Evolutionary conservation across 2,113 vertebrate genomes (phyloP), one percentile per base, ranked within the genome.

Genomic region (Desmodus rotundus): DNA sequence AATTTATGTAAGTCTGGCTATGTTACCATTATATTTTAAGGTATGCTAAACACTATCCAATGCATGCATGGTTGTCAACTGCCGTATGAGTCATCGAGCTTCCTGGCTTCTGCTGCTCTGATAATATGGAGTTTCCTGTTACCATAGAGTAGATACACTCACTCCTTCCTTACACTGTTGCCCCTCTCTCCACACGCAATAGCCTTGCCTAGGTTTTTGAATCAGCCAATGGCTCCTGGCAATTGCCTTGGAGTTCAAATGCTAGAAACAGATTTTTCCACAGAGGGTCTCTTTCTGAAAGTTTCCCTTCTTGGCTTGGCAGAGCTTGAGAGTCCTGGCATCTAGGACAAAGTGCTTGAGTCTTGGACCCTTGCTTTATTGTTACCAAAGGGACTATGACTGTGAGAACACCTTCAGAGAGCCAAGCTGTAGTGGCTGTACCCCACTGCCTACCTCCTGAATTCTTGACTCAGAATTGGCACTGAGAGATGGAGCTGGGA

Each of bases 321-420:
- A 95, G 38, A 91, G 12, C 56, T 70, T 92, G 63, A 88, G 84
- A 84, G 26, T 96, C 82, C 93, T 98, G 96, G 93, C 94, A n/a
- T 86, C 78, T 78, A 56, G 41, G 97, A 97, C 97, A 97, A 97
- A 97, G 95, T 97, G 81, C 92, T 95, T 78, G 81, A 78, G 52
- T 82, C 72, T 96, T 92, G 95, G 96, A 54, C 54, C 90, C 67
- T 83, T 65, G 82, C 92, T 97, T 97, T 96, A 97, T 96, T 95
- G 67, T 96, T 93, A 96, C 88, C 95, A 91, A 86, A 95, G 94
- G 95, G 61, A 90, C 95, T 24, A 0, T 96, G 93, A 91, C 90
- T 93, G 72, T 67, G 58, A 86, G 85, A 95, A 90, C 73, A 95
- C 90, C 81, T 94, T 93, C 92, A 54, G 76, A 73, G 38, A 94